Conservation (phyloP, 2,888 invertebrate genomes). For the Trissoscelio sp. region DNA sequence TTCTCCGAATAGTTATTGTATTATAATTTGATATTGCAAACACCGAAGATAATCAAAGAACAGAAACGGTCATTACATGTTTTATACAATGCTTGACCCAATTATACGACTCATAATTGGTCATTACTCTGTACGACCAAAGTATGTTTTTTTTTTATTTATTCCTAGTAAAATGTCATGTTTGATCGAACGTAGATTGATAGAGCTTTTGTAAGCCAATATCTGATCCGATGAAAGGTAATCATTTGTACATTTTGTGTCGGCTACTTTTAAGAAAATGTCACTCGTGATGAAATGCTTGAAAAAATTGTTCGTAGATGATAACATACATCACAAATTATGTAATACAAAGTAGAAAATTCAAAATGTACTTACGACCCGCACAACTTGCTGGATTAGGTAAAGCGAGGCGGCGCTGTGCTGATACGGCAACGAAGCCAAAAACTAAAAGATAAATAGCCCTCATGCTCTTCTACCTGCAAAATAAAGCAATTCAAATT, state of each 20-base stretch:
- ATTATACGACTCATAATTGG: conserved; percentile 56
- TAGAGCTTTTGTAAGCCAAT: conserved; percentile 24
- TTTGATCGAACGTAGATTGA: conserved; percentile 37
- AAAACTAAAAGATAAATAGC: conserved; percentile 85
- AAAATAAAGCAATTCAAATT: no score
- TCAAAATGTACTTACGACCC: conserved; percentile 88
- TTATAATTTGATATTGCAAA: conserved; percentile 50
- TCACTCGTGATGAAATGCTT: conserved; percentile 7
- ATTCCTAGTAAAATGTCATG: conserved; percentile 44
- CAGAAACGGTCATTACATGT: conserved; percentile 39
- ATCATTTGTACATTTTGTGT: conserved; percentile 37
- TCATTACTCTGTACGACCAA: conserved; percentile 36
- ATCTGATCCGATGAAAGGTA: conserved; percentile 10
- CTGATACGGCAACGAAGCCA: conserved; percentile 88
- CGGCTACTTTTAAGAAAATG: conserved; percentile 2
- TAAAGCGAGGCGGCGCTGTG: conserved; percentile 92
- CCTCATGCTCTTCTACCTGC: conserved; percentile 77
- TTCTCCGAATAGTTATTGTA: conserved; percentile 40
- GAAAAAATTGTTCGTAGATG: background rate
- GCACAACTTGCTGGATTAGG: conserved; percentile 95
- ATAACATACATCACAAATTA: background rate
- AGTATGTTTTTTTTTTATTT: conserved; percentile 44
- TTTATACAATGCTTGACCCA: conserved; percentile 56
- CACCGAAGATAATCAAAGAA: conserved; percentile 44
- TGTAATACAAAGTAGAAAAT: conserved; percentile 17